Base-by-base conservation (phyloP, 2,888 invertebrate genomes). In the Phortica magna region DNA sequence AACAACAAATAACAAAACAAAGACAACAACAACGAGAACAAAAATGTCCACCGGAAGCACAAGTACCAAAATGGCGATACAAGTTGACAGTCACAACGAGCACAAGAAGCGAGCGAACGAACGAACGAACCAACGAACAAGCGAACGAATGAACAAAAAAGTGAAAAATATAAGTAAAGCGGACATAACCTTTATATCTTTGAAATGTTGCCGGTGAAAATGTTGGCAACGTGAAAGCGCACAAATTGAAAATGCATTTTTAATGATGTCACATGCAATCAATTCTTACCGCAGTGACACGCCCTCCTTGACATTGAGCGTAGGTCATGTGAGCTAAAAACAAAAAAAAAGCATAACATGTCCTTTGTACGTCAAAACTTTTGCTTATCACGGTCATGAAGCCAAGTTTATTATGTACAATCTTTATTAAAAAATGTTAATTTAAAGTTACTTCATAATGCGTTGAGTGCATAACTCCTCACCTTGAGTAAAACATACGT, bases 201-300 rank as follows among this genome's bases (percentile, higher is more conserved):
- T 68, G 14, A 9, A 48, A 48, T 48, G 9, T 48, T 48, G 14
- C 10, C 48, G 48, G 48, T 48, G 14, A 48, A 48, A 48, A 48
- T 48, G 48, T 48, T 14, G 41, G 41, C 31, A 65, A 65, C n/a
- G 10, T 12, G 65, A 65, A 65, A 65, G 39, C 6, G 41, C 10
- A 19, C n/a, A 85, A 85, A 85, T 85, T 85, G 87, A 87, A 85
- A 85, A 85, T 85, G 80, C 80, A 85, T 85, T 87, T 85, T 85
- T 85, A 85, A 85, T 85, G 87, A 31, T 39, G 65, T 41, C 61
- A 22, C 61, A 61, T 61, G 61, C 61, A 61, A 19, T 61, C 17
- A 61, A 22, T 61, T 22, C 61, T 14, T 17, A 55, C 55, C 55
- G 17, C 55, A 55, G 17, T n/a, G 55, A 53, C 31, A 14, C 48